Conservation (phyloP, 30 jellyfish, hydroid and myxozoan species). For the Aurelia sp. region DNA sequence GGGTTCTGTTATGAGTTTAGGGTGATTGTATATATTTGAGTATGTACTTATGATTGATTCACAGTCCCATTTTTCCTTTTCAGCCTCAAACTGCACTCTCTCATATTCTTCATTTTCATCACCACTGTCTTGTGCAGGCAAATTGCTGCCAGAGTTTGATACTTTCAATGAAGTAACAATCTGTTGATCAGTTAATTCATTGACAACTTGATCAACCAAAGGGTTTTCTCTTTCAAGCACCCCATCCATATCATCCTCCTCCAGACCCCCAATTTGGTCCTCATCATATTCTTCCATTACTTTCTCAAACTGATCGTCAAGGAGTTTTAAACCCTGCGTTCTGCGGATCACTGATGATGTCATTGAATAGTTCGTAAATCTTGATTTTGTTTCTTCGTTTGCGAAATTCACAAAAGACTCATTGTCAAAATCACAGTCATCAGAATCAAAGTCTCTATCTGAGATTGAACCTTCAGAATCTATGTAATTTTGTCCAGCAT, state of each 20-base stretch:
- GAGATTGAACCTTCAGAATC: slow-evolving; percentile 30
- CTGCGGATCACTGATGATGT: slow-evolving; percentile 95
- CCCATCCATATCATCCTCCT: slow-evolving; percentile 72
- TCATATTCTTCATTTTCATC: slow-evolving; percentile 56
- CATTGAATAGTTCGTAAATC: slow-evolving; percentile 92
- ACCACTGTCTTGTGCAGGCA: slow-evolving; percentile 37
- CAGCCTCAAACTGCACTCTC: slow-evolving; percentile 37
- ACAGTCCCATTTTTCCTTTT: slow-evolving; percentile 92
- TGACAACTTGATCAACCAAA: slow-evolving; percentile 63
- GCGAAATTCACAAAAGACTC: slow-evolving; percentile 58
- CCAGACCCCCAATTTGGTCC: slow-evolving; percentile 87
- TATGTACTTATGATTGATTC: slow-evolving; percentile 92
- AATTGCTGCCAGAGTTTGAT: neutral
- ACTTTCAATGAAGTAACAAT: slow-evolving; percentile 1
- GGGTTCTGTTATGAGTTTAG: slow-evolving; percentile 72
- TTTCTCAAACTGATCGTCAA: slow-evolving; percentile 85
- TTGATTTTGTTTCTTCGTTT: slow-evolving; percentile 82
- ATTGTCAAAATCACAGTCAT: slow-evolving; percentile 59
- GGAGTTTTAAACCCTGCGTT: slow-evolving; percentile 72
- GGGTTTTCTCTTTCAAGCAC: slow-evolving; percentile 26
- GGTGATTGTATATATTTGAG: slow-evolving; percentile 91
- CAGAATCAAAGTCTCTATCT: slow-evolving; percentile 61
- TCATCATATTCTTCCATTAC: slow-evolving; percentile 95
- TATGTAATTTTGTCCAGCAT: neutral
- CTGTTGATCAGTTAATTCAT: slow-evolving; percentile 63